phyloP scores from a whole-genome alignment of 2,888 invertebrate species.

The Agonopterix heracliana region DNA sequence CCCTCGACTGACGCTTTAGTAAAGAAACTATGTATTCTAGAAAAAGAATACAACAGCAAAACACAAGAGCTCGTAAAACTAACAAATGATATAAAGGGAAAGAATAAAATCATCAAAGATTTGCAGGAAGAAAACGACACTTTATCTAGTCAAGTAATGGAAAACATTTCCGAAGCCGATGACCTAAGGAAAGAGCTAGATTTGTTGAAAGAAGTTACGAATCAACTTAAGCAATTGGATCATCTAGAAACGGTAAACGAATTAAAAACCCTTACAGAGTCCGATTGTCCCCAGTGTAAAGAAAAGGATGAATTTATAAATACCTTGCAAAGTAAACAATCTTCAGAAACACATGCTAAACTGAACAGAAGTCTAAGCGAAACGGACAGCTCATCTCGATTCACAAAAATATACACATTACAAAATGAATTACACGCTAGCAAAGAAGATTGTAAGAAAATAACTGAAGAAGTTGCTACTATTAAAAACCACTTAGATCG shows the following conservation, averaged over 20 bases:
- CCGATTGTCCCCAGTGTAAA: constrained; percentile 30
- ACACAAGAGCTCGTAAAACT: constrained; percentile 35
- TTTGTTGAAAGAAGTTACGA: constrained; percentile 23
- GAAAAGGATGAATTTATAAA: constrained; percentile 33
- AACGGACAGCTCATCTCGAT: constrained; percentile 50
- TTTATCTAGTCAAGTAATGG: constrained; percentile 76
- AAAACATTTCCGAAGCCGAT: constrained; percentile 73
- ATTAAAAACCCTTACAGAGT: constrained; percentile 1
- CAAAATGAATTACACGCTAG: constrained; percentile 60
- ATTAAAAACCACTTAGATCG: constrained; percentile 62
- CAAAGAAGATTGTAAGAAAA: constrained; percentile 56
- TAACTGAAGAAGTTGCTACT: constrained; percentile 59
- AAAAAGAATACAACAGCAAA: constrained; percentile 40
- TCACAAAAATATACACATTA: constrained; percentile 58
- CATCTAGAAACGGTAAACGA: constrained; percentile 28
- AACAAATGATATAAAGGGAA: constrained; percentile 26
- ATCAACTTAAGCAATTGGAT: too few relatives aligned
- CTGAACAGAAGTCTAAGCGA: constrained; percentile 56
- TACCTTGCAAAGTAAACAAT: constrained; percentile 22
- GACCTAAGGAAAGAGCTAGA: constrained; percentile 54
- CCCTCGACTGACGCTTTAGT: constrained; percentile 38
- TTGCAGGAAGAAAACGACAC: constrained; percentile 72
- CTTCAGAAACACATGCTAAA: constrained; percentile 28
- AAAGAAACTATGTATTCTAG: constrained; percentile 37
- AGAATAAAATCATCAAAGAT: constrained; percentile 35